Evolutionary conservation across 2,888 invertebrate species (phyloP).

Genomic region (Leistus spinibarbis): DNA sequence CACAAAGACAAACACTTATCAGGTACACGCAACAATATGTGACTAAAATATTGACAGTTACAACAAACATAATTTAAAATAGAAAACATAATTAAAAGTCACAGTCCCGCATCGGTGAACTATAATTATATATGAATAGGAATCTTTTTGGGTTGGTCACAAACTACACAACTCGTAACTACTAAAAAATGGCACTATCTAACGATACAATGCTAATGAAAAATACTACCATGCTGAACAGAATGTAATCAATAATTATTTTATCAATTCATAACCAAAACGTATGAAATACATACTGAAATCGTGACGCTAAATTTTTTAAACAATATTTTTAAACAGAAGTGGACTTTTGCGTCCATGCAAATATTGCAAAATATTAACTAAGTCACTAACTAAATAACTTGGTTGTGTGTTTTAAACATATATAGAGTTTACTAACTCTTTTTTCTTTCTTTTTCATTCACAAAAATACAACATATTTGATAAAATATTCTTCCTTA

Average conservation of each 20-base stretch:
- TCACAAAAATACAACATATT: slow-evolving; percentile 39
- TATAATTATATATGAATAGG: slow-evolving; percentile 26
- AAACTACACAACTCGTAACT: slow-evolving; percentile 56
- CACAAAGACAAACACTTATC: slow-evolving; percentile 8
- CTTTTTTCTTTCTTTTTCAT: background rate
- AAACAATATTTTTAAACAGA: background rate
- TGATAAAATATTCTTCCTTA: slow-evolving; percentile 37
- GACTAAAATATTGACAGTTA: background rate
- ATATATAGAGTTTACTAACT: slow-evolving; percentile 21
- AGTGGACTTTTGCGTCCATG: background rate
- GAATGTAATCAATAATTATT: slow-evolving; percentile 46
- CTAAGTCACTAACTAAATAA: slow-evolving; percentile 4
- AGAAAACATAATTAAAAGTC: background rate
- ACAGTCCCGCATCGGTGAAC: background rate
- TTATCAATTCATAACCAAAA: background rate
- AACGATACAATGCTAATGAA: slow-evolving; percentile 55
- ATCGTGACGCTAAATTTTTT: background rate
- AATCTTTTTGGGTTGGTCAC: slow-evolving; percentile 59
- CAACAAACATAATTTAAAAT: background rate
- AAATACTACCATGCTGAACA: slow-evolving; percentile 54
- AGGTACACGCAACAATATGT: slow-evolving; percentile 9
- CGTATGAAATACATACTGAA: background rate
- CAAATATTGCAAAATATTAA: background rate
- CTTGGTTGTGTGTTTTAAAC: background rate
- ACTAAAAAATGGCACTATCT: slow-evolving; percentile 56